A percentile compares a stretch with the other conserved stretches of the same genome.
Evolutionary conservation across 53 echinoderm and acorn worm genomes (phyloP).

Genomic region (Crossaster papposus): DNA sequence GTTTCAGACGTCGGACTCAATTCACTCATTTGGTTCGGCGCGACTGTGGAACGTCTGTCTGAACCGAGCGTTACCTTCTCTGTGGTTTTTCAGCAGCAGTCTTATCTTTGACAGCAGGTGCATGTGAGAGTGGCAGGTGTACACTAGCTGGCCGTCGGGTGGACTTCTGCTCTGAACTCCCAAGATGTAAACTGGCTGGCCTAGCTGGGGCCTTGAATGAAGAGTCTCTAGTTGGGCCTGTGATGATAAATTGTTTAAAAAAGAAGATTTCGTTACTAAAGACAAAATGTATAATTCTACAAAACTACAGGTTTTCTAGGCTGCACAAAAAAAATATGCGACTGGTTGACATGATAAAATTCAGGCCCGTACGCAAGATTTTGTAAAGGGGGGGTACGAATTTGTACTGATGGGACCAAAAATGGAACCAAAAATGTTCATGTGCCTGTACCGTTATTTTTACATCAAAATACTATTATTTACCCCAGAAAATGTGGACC

Average conservation of each 20-base stretch:
- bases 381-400: too few species aligned
- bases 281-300: background rate
- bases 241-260: background rate
- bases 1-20: too few species aligned
- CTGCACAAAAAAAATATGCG: background rate
- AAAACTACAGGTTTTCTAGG: background rate
- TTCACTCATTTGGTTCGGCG: too few species aligned
- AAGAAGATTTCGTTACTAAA: background rate
- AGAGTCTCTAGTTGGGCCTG: constrained; percentile 23
- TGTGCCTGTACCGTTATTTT: too few species aligned
- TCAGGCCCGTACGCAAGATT: too few species aligned
- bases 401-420: too few species aligned
- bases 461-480: too few species aligned
- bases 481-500: too few species aligned
- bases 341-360: background rate
- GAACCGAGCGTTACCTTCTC: constrained; percentile 26
- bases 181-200: constrained; percentile 35
- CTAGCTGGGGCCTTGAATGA: constrained; percentile 16
- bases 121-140: constrained; percentile 51
- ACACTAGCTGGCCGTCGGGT: constrained; percentile 46
- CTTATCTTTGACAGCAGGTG: constrained; percentile 20
- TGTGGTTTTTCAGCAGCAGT: constrained; percentile 36
- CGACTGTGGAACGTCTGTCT: too few species aligned
- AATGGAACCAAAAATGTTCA: too few species aligned
- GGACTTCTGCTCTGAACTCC: background rate